phyloP scores from a whole-genome alignment of 30 jellyfish, hydroid and myxozoan genomes.

The Cassiopea xamachana region DNA sequence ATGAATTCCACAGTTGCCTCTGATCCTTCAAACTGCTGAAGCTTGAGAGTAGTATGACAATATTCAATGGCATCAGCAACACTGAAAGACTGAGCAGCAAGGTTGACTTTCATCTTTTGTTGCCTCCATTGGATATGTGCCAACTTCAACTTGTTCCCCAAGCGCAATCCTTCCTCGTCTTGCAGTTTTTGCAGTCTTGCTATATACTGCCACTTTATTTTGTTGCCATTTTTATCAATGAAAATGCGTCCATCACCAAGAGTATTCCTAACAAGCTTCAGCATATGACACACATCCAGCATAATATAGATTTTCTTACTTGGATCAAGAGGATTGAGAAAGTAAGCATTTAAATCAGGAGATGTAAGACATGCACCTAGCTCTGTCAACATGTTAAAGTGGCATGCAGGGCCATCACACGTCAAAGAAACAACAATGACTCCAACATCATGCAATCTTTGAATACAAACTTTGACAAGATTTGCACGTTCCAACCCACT shows the following conservation, averaged over 20 bases:
- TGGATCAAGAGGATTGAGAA: slow-evolving; percentile 59
- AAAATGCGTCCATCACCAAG: slow-evolving; percentile 73
- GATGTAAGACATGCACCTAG: slow-evolving; percentile 48
- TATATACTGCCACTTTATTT: slow-evolving; percentile 46
- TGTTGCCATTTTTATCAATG: slow-evolving; percentile 50
- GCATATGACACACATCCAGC: slow-evolving; percentile 91
- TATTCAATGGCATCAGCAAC: slow-evolving; percentile 63
- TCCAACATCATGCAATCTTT: slow-evolving; percentile 51
- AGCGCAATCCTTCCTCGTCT: slow-evolving; percentile 64
- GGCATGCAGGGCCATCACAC: slow-evolving; percentile 82
- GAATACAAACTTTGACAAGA: slow-evolving; percentile 53
- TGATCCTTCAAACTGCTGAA: slow-evolving; percentile 67
- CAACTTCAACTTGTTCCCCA: slow-evolving; percentile 39
- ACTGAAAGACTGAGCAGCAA: slow-evolving; percentile 80
- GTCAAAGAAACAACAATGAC: slow-evolving; percentile 39
- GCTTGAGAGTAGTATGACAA: slow-evolving; percentile 42
- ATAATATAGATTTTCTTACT: slow-evolving; percentile 32
- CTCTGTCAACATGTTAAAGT: slow-evolving; percentile 59
- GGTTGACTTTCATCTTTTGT: slow-evolving; percentile 9
- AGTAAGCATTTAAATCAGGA: slow-evolving; percentile 32
- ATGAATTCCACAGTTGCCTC: slow-evolving; percentile 74
- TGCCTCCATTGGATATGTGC: slow-evolving; percentile 7
- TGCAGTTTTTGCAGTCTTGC: slow-evolving; percentile 58
- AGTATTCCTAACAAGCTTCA: slow-evolving; percentile 72
- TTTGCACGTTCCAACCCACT: slow-evolving; percentile 73